These are phyloP conservation scores for Ammodramus savannarum DNA, from an alignment of 2,113 vertebrate species.

Conservation along the genomic window DNA sequence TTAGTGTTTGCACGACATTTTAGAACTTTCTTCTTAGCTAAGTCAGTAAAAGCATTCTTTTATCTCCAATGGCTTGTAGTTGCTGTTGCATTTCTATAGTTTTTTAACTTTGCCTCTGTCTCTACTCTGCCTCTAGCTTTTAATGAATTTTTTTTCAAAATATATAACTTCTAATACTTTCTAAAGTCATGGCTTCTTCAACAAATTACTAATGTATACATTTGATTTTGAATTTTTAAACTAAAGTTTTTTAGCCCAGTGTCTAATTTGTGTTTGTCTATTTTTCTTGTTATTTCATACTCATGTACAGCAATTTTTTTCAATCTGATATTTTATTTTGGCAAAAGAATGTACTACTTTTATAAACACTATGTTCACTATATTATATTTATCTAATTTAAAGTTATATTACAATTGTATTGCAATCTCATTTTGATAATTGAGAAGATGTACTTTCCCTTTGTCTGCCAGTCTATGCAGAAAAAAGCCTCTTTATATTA, in stretches of 20 bases:
- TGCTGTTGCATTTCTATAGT: not conserved
- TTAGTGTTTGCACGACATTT: not conserved
- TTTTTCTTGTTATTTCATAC: not conserved
- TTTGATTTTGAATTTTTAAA: not conserved
- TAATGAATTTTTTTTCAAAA: not conserved
- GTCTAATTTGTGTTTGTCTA: not conserved
- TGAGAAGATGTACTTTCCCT: not conserved
- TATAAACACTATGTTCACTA: not conserved
- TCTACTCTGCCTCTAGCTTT: not conserved
- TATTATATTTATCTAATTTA: not conserved
- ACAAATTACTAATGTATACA: fast-evolving
- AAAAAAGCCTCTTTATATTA: not conserved
- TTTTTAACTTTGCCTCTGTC: not conserved
- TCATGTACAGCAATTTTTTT: not conserved
- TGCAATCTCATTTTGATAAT: not conserved
- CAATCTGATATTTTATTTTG: not conserved
- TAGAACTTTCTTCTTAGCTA: not conserved
- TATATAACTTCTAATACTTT: not conserved
- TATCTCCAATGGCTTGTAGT: not conserved
- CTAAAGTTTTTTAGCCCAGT: not conserved
- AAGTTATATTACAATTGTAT: not conserved
- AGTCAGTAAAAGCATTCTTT: not conserved
- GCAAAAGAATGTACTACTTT: not conserved
- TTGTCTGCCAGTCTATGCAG: not conserved
- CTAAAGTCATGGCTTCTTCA: not conserved